These are phyloP conservation scores for Gadus chalcogrammus DNA, from an alignment of 2,113 vertebrate species.

Conservation along the genomic window DNA sequence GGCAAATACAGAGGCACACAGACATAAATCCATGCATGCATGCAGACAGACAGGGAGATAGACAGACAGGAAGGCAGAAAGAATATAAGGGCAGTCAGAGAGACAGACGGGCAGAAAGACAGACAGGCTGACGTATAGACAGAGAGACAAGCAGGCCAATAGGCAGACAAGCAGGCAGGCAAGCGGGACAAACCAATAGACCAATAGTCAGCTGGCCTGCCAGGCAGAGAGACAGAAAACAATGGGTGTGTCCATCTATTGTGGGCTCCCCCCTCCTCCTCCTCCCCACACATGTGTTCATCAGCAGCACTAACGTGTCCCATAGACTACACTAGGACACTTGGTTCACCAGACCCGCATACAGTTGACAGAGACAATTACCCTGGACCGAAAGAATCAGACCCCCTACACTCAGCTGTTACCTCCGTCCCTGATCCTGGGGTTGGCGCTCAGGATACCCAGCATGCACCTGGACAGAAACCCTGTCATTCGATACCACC, in stretches of 20 bases:
- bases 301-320: slow-evolving; percentile 12
- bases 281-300: slow-evolving; percentile 29
- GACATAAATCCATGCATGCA: not conserved
- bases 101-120: too few species aligned
- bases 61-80: not conserved
- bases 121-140: slow-evolving; percentile 1
- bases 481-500: too few species aligned
- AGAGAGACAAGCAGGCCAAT: not conserved
- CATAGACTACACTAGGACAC: slow-evolving; percentile 14
- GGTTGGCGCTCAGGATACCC: too few species aligned
- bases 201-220: not conserved
- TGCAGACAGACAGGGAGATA: not conserved
- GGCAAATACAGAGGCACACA: slow-evolving; percentile 30
- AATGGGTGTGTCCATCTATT: slow-evolving; percentile 23
- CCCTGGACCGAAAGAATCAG: too few species aligned
- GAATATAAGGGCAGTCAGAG: not conserved
- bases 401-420: too few species aligned
- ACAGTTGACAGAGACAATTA: too few species aligned
- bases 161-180: not conserved
- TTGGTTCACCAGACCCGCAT: slow-evolving; percentile 3
- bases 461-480: too few species aligned
- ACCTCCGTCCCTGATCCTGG: too few species aligned
- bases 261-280: slow-evolving; percentile 10
- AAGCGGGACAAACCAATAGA: not conserved
- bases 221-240: slow-evolving; percentile 4